Percentiles rank a stretch among this genome's conserved stretches.
These are phyloP conservation scores for Coptodon bakossiorum DNA, from an alignment of 2,113 vertebrate species.

Conservation along the genomic window DNA sequence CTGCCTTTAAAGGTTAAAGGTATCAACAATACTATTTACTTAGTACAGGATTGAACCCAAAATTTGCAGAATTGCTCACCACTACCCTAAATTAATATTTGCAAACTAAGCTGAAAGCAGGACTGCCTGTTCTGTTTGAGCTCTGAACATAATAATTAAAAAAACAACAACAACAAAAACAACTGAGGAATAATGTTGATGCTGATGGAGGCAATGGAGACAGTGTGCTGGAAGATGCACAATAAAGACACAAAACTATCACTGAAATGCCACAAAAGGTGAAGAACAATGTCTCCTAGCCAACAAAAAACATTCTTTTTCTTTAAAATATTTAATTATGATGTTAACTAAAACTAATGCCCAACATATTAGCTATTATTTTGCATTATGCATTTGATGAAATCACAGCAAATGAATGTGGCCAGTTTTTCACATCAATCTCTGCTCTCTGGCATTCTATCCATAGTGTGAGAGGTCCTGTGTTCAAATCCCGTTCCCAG, in stretches of 20 bases:
- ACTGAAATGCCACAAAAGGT: background rate
- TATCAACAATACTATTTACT: background rate
- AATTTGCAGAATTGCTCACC: background rate
- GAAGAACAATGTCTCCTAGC: background rate
- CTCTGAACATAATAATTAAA: background rate
- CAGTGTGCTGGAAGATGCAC: background rate
- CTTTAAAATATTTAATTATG: background rate
- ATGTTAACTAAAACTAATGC: background rate
- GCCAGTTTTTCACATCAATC: background rate
- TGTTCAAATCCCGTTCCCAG: background rate
- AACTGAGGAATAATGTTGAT: background rate
- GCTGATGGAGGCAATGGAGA: background rate
- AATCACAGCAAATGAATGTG: background rate
- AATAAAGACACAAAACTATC: background rate
- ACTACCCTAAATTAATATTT: background rate
- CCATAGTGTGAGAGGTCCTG: background rate
- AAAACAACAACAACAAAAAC: background rate
- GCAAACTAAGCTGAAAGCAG: background rate
- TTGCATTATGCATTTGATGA: rapidly evolving
- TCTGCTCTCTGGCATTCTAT: background rate
- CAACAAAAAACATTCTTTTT: rapidly evolving
- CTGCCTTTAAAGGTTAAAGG: background rate
- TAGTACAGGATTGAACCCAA: background rate
- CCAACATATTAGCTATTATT: background rate
- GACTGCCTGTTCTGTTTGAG: background rate